Percentiles rank a stretch among this genome's conserved stretches.
These are phyloP conservation scores for Chaetophractus vellerosus DNA, from an alignment of 2,797 vertebrate genomes.

Conservation along the genomic window DNA sequence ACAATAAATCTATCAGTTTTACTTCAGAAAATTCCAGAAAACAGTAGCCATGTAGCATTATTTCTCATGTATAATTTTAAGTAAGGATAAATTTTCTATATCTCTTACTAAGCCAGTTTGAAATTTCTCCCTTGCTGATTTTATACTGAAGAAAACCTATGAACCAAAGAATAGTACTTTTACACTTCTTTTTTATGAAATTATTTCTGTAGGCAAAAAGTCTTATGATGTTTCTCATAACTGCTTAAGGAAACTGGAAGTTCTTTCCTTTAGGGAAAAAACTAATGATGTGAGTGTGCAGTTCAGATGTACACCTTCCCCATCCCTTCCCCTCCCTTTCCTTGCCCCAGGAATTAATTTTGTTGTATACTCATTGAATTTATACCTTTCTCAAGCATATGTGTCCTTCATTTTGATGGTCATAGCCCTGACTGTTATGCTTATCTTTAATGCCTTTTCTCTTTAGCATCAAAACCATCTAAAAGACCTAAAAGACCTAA, in stretches of 20 bases:
- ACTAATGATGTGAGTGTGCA: neutral
- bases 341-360: constrained; percentile 2
- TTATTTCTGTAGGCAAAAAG: constrained; percentile 1
- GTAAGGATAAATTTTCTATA: constrained; percentile 20
- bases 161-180: constrained; percentile 18
- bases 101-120: constrained; percentile 27
- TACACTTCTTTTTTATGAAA: neutral
- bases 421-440: neutral
- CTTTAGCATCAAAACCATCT: constrained; percentile 63
- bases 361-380: constrained; percentile 17
- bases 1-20: neutral
- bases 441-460: constrained; percentile 67
- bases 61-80: neutral
- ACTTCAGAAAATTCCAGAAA: constrained; percentile 53
- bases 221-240: neutral
- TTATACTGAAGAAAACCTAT: neutral
- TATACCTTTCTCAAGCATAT: neutral
- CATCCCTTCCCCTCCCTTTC: neutral
- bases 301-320: neutral
- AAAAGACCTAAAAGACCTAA: constrained; percentile 62
- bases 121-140: neutral
- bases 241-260: neutral
- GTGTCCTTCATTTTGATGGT: constrained; percentile 34
- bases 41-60: neutral
- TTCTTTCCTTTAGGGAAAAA: constrained; percentile 38